Conservation (phyloP, 2,797 vertebrate genomes). For the Lagodon rhomboides region DNA sequence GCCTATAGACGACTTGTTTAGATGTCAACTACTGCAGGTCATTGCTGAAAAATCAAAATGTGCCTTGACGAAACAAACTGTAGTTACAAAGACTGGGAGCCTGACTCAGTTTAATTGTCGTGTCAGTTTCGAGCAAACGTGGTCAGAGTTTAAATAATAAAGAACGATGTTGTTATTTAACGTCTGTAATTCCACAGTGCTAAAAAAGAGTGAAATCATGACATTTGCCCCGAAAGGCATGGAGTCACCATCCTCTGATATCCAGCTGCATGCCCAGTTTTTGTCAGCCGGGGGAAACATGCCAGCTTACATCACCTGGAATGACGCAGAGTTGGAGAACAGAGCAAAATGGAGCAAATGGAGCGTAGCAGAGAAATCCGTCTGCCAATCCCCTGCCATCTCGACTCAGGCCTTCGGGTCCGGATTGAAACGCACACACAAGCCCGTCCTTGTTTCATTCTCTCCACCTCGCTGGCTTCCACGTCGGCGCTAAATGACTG, state of each 20-base stretch:
- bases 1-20: neutral
- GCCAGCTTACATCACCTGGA: conserved; percentile 75
- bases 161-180: conserved; percentile 3
- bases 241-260: conserved; percentile 51
- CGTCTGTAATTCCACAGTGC: conserved; percentile 1
- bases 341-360: conserved; percentile 53
- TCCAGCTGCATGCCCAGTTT: conserved; percentile 53
- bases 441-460: conserved; percentile 61
- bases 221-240: conserved; percentile 37
- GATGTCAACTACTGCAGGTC: neutral
- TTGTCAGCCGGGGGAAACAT: conserved; percentile 55
- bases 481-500: conserved; percentile 64
- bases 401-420: conserved; percentile 46
- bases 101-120: neutral
- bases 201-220: conserved; percentile 58
- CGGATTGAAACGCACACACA: conserved; percentile 39
- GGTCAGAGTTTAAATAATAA: conserved; percentile 19
- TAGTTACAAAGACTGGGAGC: neutral
- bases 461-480: conserved; percentile 44
- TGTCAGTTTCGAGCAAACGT: neutral
- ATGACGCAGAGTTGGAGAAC: conserved; percentile 56
- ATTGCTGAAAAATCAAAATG: neutral
- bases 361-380: conserved; percentile 56
- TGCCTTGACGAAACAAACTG: neutral
- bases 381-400: conserved; percentile 68